Evolutionary conservation across 1,140 invertebrate genomes (phyloP).

Genomic region (Sitobion miscanthi): DNA sequence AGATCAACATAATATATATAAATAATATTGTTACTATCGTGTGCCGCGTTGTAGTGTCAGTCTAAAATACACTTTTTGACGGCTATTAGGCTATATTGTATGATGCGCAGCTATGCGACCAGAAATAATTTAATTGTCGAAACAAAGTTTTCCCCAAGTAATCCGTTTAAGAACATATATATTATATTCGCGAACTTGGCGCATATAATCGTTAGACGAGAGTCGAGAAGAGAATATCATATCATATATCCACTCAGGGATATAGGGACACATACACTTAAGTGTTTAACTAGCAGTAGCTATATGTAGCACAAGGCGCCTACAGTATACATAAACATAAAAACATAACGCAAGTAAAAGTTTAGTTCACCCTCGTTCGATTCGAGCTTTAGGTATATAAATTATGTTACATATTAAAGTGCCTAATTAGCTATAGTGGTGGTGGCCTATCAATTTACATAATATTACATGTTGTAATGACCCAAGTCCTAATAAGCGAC

Average conservation of each 20-base stretch:
- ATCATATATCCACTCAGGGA: background rate
- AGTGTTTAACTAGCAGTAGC: background rate
- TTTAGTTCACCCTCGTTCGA: background rate
- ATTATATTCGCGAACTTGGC: background rate
- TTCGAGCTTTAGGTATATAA: background rate
- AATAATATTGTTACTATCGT: background rate
- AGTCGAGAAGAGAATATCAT: conserved; percentile 6
- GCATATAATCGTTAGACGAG: background rate
- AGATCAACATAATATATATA: background rate
- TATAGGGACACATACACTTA: background rate
- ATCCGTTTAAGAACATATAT: background rate
- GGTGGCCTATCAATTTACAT: background rate
- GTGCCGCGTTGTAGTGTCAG: background rate
- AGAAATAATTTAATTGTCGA: background rate
- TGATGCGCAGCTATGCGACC: background rate
- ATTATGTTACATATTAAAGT: background rate
- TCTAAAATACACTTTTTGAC: background rate
- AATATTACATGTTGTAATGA: background rate
- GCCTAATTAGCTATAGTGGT: background rate
- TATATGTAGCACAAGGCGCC: background rate
- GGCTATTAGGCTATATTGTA: background rate
- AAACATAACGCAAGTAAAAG: conserved; percentile 4
- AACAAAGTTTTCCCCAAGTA: background rate
- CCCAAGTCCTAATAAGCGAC: background rate
- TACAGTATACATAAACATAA: background rate